Base-by-base conservation (phyloP, 2,888 invertebrate genomes). In the Apamea anceps region DNA sequence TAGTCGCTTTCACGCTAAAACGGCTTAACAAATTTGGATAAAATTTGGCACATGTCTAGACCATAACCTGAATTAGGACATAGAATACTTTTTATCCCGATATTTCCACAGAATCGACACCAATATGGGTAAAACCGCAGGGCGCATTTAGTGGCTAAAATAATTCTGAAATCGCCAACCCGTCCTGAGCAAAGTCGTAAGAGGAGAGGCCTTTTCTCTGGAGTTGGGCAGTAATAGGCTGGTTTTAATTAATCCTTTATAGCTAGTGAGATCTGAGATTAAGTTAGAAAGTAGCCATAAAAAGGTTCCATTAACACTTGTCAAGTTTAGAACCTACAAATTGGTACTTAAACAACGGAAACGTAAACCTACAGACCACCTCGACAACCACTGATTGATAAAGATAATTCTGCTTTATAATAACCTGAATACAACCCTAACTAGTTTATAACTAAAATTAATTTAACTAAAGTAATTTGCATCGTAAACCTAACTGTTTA, bases 401-500 rank as follows among this genome's bases (percentile, higher is more conserved):
- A 32, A 62, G 7, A 62, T 67, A 80, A 62, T 82, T 62, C n/a
- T 54, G 37, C 7, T 37, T 48, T 45, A 45, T 37, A 54, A 54
- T 45, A 67, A 75, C 21, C 13, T 37, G 54, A 37, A 60, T 32
- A 45, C 15, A 51, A n/a, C 13, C 10, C 15, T 60, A 28, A 21
- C 57, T 66, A 25, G 60, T 83, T 77, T 65, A 51, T 18, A 8
- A 25, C 54, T 72, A 45, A 77, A 77, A 67, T 71, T 77, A 51
- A 84, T 60, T 70, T 32, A 25, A 28, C 28, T 57, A 13, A 81
- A 60, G 28, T 82, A 70, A 81, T 84, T 84, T 71, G 21, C 60
- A 60, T 79, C 66, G 18, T 72, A 72, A 84, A 84, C 15, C 2
- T 78, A 62, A 72, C 79, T 48, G 79, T 84, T n/a, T 28, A 72